Base-by-base conservation (phyloP, 2,888 invertebrate species). In the Leptogaster cylindrica region DNA sequence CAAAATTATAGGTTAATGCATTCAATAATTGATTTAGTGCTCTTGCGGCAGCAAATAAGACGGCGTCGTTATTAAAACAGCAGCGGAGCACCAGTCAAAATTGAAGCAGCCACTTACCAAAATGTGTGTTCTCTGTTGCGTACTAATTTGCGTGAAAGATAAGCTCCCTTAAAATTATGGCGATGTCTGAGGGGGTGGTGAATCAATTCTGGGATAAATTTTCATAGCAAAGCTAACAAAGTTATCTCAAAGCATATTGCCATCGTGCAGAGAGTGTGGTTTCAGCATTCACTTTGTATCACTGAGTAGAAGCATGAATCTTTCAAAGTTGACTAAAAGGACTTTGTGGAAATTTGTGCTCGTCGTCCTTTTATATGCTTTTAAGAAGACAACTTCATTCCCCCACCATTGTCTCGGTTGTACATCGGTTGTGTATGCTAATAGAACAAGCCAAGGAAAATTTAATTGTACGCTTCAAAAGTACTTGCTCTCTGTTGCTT, bases 81-180 rank as follows among this genome's bases (percentile, higher is more conserved):
- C 4, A 6, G 2, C n/a, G n/a, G 12, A 33, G 27, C 33, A 52
- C 52, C 20, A 31, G 20, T 27, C 28, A 14, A 25, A 8, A 28
- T 6, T 10, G 7, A n/a, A n/a, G 6, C 41, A 41, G 16, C 18
- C 12, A 18, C n/a, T 7, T 18, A 7, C 10, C 8, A 18, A 14
- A 27, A n/a, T 20, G 23, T 55, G 7, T 55, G 55, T 36, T 39
- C 55, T 31, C 36, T 55, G 7, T 55, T 36, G 23, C 55, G 55
- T 55, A 25, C 31, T 55, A 55, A 55, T 55, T 36, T 39, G 23
- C 39, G 36, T 55, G 25, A 55, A 55, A 55, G 55, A 55, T 39
- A 41, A 41, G 16, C 41, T 8, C 18, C 41, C 3, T 4, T 18
- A 10, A 41, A 41, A 41, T 41, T 41, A 39, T 39, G 10, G 10